These are phyloP conservation scores for Tipula helvola DNA, from an alignment of 2,888 invertebrate species.

Conservation along the genomic window DNA sequence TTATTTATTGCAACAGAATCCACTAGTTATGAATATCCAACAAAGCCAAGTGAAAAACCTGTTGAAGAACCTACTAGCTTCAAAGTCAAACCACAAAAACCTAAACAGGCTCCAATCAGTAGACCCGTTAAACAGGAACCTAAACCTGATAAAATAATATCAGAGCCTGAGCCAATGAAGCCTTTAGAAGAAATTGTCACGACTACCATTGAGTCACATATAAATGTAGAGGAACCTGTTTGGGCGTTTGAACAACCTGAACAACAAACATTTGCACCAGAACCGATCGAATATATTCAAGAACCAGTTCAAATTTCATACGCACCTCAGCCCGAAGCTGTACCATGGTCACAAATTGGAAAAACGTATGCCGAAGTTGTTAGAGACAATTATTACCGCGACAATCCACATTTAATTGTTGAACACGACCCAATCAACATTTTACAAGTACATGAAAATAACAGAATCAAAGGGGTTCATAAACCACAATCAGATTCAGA, in stretches of 20 bases:
- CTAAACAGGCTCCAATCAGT: background rate
- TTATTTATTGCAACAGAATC: background rate
- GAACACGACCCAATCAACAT: background rate
- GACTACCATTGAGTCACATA: background rate
- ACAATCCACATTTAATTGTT: background rate
- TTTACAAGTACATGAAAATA: background rate
- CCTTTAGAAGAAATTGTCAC: background rate
- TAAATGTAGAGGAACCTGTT: background rate
- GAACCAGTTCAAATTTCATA: background rate
- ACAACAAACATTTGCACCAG: background rate
- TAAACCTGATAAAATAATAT: background rate
- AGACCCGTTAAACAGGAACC: background rate
- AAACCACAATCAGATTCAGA: background rate
- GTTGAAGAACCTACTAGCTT: background rate
- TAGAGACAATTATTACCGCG: conserved; percentile 16
- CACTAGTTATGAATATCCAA: background rate
- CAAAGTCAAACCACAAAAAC: background rate
- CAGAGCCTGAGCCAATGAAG: background rate
- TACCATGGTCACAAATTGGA: conserved; percentile 25
- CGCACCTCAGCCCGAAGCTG: conserved; percentile 16
- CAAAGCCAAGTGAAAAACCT: background rate
- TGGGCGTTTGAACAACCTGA: background rate
- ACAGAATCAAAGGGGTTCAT: background rate
- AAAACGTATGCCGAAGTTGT: conserved; percentile 32
- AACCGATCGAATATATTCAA: background rate